These are phyloP conservation scores for Trichogramma pretiosum DNA, from an alignment of 1,140 invertebrate species.

Conservation along the genomic window DNA sequence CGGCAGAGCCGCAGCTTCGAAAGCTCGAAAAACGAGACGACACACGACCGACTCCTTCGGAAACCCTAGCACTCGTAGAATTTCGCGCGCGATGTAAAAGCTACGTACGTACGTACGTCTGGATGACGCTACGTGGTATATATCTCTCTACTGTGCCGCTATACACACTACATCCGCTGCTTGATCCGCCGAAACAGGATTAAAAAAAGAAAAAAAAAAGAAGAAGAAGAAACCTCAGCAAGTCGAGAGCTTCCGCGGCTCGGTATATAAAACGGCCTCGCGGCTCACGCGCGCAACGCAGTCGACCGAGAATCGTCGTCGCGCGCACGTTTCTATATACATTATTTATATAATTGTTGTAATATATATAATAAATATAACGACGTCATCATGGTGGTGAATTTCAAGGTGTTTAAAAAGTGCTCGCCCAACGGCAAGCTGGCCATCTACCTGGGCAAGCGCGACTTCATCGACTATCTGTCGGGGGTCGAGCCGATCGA, in stretches of 20 bases:
- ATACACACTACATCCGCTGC: slow-evolving; percentile 9
- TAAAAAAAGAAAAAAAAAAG: too few relatives aligned
- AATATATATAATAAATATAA: slow-evolving; percentile 26
- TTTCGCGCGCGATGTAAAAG: slow-evolving; percentile 3
- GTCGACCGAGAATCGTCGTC: background rate
- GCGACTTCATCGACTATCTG: slow-evolving; percentile 94
- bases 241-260: too few relatives aligned
- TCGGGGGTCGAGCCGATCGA: slow-evolving; percentile 89
- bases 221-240: too few relatives aligned
- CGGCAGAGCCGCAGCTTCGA: too few relatives aligned
- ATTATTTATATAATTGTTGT: background rate
- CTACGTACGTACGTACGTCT: background rate
- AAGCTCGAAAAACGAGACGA: slow-evolving; percentile 1
- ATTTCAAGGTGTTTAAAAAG: slow-evolving; percentile 93
- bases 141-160: too few relatives aligned
- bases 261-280: background rate
- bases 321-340: background rate
- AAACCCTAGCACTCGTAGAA: background rate
- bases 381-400: slow-evolving; percentile 65
- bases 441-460: slow-evolving; percentile 87
- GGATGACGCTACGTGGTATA: too few relatives aligned
- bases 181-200: slow-evolving; percentile 12
- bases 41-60: background rate
- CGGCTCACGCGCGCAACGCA: background rate
- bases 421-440: slow-evolving; percentile 89